Base-by-base conservation (phyloP, 2,888 invertebrate species). In the Tethea ocularis region DNA sequence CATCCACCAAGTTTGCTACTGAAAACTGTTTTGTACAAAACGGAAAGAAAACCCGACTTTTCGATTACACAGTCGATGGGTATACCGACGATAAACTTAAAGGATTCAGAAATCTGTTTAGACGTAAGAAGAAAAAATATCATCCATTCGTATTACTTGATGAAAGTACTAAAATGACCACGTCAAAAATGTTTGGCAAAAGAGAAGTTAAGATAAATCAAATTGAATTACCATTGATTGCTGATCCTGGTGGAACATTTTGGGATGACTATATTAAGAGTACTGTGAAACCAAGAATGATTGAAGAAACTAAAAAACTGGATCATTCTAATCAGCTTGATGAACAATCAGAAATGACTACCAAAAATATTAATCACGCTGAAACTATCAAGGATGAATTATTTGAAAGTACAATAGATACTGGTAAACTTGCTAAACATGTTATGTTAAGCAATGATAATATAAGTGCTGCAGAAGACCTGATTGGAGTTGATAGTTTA, bases 181-280 rank as follows among this genome's bases (percentile, higher is more conserved):
- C 2, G 58, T 57, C 8, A 61, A 66, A 10, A 52, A 29, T 5
- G 60, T 52, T 59, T 55, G 22, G 61, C 22, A 75, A 72, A 59
- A 69, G 72, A 57, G 66, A 78, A 57, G 65, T 69, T n/a, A 67
- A 69, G 7, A 55, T 57, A 3, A 58, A 66, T 51, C 73, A 79
- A 61, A 62, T 74, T 17, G 74, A 76, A 36, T 65, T 68, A 0
- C 80, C 84, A 0, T 63, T 83, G 24, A 75, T 77, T 52, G 65
- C 82, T 2, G 80, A 84, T 54, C 67, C 73, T 0, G 76, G 78
- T 15, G 84, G 78, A 3, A 64, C 70, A 0, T 83, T 82, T 60
- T 84, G 84, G 85, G 63, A 73, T 62, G 74, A 84, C 41, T 82
- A 81, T 55, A 46, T 84, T 23, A 77, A 74, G 61, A 68, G 52